Base-by-base conservation (phyloP, 2,888 invertebrate genomes). In the Pterostichus madidus region DNA sequence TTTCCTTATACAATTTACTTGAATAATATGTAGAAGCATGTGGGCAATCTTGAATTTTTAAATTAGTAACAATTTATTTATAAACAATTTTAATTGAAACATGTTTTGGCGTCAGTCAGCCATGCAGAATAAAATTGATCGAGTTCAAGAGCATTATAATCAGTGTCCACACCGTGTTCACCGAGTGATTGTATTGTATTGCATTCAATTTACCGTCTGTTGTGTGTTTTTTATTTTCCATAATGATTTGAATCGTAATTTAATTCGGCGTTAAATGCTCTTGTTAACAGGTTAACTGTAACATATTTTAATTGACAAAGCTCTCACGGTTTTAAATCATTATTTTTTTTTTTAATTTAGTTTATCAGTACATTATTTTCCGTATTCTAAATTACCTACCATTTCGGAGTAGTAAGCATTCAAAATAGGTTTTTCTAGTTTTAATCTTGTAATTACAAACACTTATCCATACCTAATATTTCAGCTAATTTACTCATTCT, bases 251-350 rank as follows among this genome's bases (percentile, higher is more conserved):
- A 64, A 64, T 64, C 35, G 64, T 64, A 64, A 64, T 64, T 64
- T 31, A 64, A 64, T 64, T 64, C n/a, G 64, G 64, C 64, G 64
- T 64, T 35, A 64, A 64, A 64, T 64, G 64, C 64, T 64, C 64
- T 64, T 64, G 64, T 35, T 64, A 64, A 64, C 64, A 35, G 64
- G 13, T 64, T 35, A 64, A 64, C 64, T 35, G 64, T 35, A 32
- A 64, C 64, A 64, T n/a, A 64, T 64, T 64, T 64, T 64, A 64
- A 64, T 64, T 64, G 64, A 64, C 64, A 64, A 64, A 35, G 64
- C 64, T 64, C 64, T 64, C 64, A 64, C 64, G 64, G 64, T 64
- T 64, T 64, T 64, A 64, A 64, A 64, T 64, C 64, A 64, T 59
- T 59, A 59, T 31, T 59, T 64, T 64, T 64, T 31, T 35, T 35